Conservation (phyloP, 35 echinoderm and acorn worm species). For the Patiria miniata region DNA sequence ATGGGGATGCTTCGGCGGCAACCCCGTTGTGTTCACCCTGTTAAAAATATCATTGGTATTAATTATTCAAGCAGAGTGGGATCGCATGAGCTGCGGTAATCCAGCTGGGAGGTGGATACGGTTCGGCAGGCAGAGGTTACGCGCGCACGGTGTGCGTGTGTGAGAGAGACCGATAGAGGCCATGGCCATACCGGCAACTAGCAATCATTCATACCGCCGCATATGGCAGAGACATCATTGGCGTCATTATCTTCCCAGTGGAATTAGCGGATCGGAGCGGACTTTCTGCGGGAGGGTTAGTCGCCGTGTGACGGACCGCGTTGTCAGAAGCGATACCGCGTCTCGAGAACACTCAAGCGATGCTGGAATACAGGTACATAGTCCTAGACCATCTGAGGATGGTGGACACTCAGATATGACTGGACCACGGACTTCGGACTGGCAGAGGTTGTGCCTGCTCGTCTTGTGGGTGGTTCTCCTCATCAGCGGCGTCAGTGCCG, state of each 20-base stretch:
- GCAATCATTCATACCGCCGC: not conserved
- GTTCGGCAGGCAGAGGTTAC: not conserved
- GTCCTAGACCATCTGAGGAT: not conserved
- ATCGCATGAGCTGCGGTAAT: not conserved
- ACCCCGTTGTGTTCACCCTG: not conserved
- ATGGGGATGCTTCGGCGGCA: not conserved
- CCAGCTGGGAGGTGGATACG: slow-evolving; percentile 12
- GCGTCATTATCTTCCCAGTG: not conserved
- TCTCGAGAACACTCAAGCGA: no score
- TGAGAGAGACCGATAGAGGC: no score
- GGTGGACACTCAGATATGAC: not conserved
- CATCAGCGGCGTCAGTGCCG: not conserved
- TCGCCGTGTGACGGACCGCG: not conserved
- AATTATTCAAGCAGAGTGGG: not conserved
- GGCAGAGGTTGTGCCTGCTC: not conserved
- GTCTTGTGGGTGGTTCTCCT: slow-evolving; percentile 23
- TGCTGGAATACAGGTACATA: not conserved
- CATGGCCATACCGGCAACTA: not conserved
- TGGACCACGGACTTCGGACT: not conserved
- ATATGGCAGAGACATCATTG: slow-evolving; percentile 10
- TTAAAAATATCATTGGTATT: not conserved
- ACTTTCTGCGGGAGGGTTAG: not conserved
- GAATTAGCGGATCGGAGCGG: not conserved
- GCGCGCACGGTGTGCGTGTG: not conserved
- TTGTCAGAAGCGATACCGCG: not conserved